Evolutionary conservation across 1,140 invertebrate species (phyloP), one percentile per base, ranked within the genome.

Genomic region (Hydropsyche tenuis): DNA sequence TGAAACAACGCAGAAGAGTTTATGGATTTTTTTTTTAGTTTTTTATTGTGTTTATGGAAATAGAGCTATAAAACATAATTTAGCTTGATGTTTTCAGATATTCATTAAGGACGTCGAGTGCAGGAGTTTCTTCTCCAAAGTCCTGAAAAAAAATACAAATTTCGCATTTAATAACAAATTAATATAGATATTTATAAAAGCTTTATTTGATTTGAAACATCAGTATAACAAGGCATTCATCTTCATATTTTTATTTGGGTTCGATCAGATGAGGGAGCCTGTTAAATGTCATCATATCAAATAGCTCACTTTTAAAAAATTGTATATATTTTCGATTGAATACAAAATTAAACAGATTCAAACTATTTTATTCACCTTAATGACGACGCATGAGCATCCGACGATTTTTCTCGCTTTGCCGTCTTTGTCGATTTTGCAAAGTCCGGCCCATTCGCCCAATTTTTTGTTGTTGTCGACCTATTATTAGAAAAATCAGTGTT

Each of bases 341-440:
- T 42, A 62, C 14, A 53, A 77, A 77, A 70, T 74, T 76, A 78
- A 46, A 56, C 62, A 45, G 25, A 74, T 69, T 69, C 72, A n/a
- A 68, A 46, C 37, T 65, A 18, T 46, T 56, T 16, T 16, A 70
- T 42, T 56, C 81, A 93, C 93, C 88, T 93, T 97, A 82, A 99
- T 95, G 51, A 99, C 97, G 69, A 99, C 96, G 85, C 97, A 98
- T 0, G 96, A 98, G 86, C 98, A 99, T 46, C 96, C 96, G 79
- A 99, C 97, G 78, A 99, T 96, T 88, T 99, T 99, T 75, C 98
- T 91, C 51, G 98, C 96, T 85, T 99, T 99, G 75, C 98, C 98
- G 78, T 98, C 95, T 80, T 95, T 98, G 86, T 99, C 98, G 81
- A 99, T 97, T 88, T 99, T 99, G 87, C 98, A 99, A 42, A 99